Evolutionary conservation across 2,113 vertebrate species (phyloP), one percentile per base, ranked within the genome.

Genomic region (Ceratotherium simum): DNA sequence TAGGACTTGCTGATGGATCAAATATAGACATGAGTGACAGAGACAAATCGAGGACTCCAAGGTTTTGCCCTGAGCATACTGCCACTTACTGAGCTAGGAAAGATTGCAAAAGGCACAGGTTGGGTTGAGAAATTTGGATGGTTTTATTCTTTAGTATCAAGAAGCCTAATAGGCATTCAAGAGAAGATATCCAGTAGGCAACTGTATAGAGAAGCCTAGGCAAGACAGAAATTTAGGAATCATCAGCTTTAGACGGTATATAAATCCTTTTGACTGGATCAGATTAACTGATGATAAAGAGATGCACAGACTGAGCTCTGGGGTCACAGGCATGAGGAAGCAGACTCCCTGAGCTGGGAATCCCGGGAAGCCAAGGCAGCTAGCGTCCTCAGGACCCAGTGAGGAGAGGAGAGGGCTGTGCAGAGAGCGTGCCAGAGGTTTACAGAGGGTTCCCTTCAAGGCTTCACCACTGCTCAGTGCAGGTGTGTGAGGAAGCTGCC

Each of bases 11-110:
- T 21, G 64, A 20, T 29, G 14, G 12, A 5, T 29, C 54, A 33
- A 0, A 62, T 0, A 2, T 23, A 21, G 39, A 27, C 2, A 1
- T 11, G 0, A 39, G 21, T 2, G n/a, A 21, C n/a, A 33, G 48
- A 4, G 8, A 13, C 5, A 20, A 16, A 13, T 29, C 1, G 31
- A 51, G 80, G 60, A 33, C 62, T 9, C 6, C 87, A 25, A 33
- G 6, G 20, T 25, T 85, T 25, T 17, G 54, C 21, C 51, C 62
- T 51, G 25, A 8, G 27, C 54, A 25, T 48, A 31, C 54, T 33
- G 42, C 46, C 21, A 3, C 16, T 51, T 31, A 60, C 58, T 7
- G 25, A 76, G 42, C 75, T 3, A 31, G 23, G 27, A 58, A 46
- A 62, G 27, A 20, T 0, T 51, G 69, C 31, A 65, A 69, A 31